Evolutionary conservation across 2,797 vertebrate genomes (phyloP).

Genomic region (Microctenopoma lineatum): DNA sequence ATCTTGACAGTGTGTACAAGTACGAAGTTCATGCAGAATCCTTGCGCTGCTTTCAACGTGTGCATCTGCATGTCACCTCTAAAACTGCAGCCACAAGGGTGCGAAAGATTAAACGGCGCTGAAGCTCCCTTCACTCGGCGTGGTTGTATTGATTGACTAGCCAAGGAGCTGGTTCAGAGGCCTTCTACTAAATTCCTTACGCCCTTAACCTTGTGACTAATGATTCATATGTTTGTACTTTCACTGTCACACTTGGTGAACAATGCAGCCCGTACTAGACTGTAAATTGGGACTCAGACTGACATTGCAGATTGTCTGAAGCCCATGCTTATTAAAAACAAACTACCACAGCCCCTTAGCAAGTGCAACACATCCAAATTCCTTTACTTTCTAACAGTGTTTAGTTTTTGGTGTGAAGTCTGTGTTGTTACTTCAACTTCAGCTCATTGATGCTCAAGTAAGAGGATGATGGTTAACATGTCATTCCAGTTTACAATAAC

Average conservation of each 20-base stretch:
- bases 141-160: background rate
- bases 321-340: background rate
- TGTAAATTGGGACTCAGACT: constrained; percentile 9
- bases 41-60: background rate
- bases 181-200: background rate
- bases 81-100: no score
- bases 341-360: no score
- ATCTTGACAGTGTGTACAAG: background rate
- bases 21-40: background rate
- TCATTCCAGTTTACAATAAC: no score
- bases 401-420: background rate
- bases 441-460: no score
- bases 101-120: constrained; percentile 14
- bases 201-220: constrained; percentile 18
- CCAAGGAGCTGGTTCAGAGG: background rate
- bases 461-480: no score
- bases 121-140: background rate
- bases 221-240: background rate
- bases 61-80: no score
- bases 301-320: background rate
- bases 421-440: background rate
- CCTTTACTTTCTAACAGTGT: background rate
- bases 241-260: constrained; percentile 11
- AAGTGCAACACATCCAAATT: background rate
- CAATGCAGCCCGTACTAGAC: constrained; percentile 10